Conservation (phyloP, 2,113 vertebrate species). For the Lagenorhynchus albirostris region DNA sequence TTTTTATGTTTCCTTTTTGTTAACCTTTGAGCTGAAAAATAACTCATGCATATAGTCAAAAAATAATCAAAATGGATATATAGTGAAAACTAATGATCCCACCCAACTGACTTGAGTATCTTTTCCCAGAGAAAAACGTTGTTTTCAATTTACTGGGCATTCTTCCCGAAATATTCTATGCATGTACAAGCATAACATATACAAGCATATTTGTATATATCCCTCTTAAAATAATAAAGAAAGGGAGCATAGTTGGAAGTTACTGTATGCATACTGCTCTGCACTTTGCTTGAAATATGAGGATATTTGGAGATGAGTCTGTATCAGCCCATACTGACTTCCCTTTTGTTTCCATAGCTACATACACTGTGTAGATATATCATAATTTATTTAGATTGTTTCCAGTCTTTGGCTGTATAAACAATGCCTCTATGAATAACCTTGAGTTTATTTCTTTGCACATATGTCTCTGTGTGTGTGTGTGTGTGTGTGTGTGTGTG, state of each 20-base stretch:
- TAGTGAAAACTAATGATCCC: neutral
- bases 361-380: neutral
- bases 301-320: neutral
- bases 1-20: neutral
- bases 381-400: neutral
- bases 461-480: neutral
- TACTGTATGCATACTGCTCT: neutral
- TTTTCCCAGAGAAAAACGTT: neutral
- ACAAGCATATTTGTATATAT: neutral
- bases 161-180: neutral
- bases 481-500: neutral
- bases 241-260: neutral
- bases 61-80: neutral
- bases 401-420: neutral
- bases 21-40: neutral
- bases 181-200: neutral
- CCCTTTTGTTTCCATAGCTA: neutral
- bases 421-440: neutral
- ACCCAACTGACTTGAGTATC: neutral
- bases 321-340: neutral
- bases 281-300: neutral
- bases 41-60: neutral
- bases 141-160: neutral
- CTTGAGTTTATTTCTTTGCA: neutral
- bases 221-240: neutral